These are phyloP conservation scores for Apotomis capreana DNA, from an alignment of 2,888 invertebrate genomes.

Conservation along the genomic window DNA sequence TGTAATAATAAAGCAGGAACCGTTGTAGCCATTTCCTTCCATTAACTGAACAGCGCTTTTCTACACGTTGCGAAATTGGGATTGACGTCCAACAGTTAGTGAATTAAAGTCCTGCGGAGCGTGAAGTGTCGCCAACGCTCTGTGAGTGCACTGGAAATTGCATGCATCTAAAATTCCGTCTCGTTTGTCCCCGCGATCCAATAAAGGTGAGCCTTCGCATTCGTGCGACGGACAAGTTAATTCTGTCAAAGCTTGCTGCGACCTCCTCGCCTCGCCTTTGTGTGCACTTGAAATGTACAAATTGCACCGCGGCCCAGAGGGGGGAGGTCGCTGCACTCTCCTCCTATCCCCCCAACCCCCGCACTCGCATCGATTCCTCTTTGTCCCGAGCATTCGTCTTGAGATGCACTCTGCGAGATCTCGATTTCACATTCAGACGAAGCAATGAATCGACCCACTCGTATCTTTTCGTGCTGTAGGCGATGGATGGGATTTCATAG, in stretches of 20 bases:
- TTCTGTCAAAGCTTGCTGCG: slow-evolving; percentile 81
- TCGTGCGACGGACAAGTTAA: slow-evolving; percentile 79
- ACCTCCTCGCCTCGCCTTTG: slow-evolving; percentile 80
- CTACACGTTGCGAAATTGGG: slow-evolving; percentile 22
- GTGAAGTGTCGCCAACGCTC: slow-evolving; percentile 34
- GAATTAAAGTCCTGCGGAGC: slow-evolving; percentile 37
- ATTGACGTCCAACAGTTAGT: slow-evolving; percentile 35
- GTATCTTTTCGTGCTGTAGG: slow-evolving; percentile 52
- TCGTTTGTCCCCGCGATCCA: slow-evolving; percentile 64
- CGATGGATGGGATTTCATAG: slow-evolving; percentile 29
- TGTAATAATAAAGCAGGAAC: slow-evolving; percentile 6
- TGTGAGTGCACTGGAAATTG: slow-evolving; percentile 42
- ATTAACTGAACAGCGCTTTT: slow-evolving; percentile 16
- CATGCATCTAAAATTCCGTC: slow-evolving; percentile 59
- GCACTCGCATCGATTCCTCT: slow-evolving; percentile 80
- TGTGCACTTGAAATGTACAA: slow-evolving; percentile 83
- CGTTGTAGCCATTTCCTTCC: slow-evolving; percentile 25
- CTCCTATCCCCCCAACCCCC: slow-evolving; percentile 67
- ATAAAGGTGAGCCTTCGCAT: slow-evolving; percentile 73
- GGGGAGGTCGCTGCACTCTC: slow-evolving; percentile 76
- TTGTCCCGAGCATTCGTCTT: slow-evolving; percentile 80
- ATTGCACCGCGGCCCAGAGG: slow-evolving; percentile 77
- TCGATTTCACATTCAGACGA: slow-evolving; percentile 74
- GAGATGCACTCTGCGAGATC: slow-evolving; percentile 75
- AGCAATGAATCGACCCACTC: slow-evolving; percentile 53